phyloP scores from a whole-genome alignment of 1,140 invertebrate species.

The Anoplophora glabripennis region DNA sequence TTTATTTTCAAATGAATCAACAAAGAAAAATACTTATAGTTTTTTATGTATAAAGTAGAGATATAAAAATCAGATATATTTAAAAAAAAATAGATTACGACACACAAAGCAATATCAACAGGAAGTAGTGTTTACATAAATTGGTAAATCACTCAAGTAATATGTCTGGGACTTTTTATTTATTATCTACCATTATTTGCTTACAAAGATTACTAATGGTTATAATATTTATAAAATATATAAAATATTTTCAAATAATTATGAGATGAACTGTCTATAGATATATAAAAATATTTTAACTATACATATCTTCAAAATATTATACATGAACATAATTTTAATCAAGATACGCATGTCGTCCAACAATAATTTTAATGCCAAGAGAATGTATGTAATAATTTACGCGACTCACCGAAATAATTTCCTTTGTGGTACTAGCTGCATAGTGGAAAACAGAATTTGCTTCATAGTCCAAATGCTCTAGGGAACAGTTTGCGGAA shows the following conservation, averaged over 20 bases:
- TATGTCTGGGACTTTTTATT: too few relatives aligned
- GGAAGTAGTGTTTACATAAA: slow-evolving; percentile 7
- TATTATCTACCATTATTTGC: too few relatives aligned
- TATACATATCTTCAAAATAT: background rate
- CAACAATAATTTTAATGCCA: too few relatives aligned
- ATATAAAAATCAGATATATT: too few relatives aligned
- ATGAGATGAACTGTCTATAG: background rate
- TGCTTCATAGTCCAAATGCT: slow-evolving; percentile 69
- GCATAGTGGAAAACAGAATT: slow-evolving; percentile 87
- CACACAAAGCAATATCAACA: slow-evolving; percentile 5
- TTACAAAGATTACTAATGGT: too few relatives aligned
- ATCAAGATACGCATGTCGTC: background rate
- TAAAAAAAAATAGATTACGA: background rate
- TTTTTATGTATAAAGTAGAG: too few relatives aligned
- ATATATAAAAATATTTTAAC: background rate
- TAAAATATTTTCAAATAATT: too few relatives aligned
- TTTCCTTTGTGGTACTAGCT: slow-evolving; percentile 71
- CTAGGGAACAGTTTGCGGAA: slow-evolving; percentile 64
- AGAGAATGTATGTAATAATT: background rate
- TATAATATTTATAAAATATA: too few relatives aligned
- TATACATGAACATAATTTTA: background rate
- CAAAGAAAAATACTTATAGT: too few relatives aligned
- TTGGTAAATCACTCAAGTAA: background rate
- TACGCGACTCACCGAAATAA: slow-evolving; percentile 65
- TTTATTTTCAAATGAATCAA: background rate